phyloP scores from a whole-genome alignment of 2,113 vertebrate genomes.

The Pterocles orientalis region DNA sequence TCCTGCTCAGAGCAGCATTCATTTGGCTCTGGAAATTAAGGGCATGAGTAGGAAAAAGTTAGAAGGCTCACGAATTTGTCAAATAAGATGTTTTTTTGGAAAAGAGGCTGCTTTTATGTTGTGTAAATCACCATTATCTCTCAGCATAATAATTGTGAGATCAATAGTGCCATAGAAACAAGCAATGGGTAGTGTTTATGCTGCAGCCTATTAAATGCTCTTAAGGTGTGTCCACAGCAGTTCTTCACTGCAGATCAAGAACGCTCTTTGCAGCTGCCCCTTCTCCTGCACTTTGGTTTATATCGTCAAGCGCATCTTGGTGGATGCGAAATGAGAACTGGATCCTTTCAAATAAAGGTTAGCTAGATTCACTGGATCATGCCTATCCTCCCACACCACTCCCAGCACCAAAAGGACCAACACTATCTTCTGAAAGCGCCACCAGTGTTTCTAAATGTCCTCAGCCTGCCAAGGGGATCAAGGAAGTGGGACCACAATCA shows the following conservation, averaged over 20 bases:
- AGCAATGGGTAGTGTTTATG: background rate
- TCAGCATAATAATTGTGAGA: background rate
- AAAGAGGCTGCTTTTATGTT: background rate
- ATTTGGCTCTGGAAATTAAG: background rate
- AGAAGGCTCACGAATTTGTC: background rate
- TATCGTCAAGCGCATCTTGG: background rate
- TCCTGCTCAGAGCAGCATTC: background rate
- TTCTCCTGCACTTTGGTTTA: background rate
- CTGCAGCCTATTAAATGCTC: background rate
- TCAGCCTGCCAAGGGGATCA: background rate
- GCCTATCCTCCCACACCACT: background rate
- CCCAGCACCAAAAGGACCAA: background rate
- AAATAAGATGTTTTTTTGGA: background rate
- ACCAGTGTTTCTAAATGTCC: background rate
- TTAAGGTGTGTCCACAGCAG: background rate
- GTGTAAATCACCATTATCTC: background rate
- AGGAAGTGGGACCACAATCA: fast-evolving
- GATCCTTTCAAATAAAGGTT: background rate
- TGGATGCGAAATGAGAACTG: fast-evolving
- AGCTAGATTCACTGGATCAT: background rate
- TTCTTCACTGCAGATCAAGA: background rate
- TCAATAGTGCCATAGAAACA: background rate
- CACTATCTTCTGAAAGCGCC: background rate
- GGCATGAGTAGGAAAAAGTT: background rate
- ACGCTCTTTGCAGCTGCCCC: fast-evolving